Evolutionary conservation across 64 coral and sea anemone genomes (phyloP).

Genomic region (Catalaphyllia jardinei): DNA sequence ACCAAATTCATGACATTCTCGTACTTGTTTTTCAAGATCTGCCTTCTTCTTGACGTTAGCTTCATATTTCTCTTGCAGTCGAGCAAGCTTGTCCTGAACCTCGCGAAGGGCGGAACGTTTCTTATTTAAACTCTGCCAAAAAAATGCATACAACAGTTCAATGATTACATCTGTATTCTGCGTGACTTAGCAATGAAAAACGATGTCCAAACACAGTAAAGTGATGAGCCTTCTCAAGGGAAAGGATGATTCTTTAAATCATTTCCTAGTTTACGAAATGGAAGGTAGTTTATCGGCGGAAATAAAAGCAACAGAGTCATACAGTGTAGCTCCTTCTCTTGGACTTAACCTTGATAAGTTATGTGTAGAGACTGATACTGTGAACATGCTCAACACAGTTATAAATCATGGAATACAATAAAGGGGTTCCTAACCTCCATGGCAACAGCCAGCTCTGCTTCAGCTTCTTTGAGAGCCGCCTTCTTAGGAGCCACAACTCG

Average conservation of each 20-base stretch:
- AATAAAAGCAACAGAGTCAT: too few relatives aligned
- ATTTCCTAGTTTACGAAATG: too few relatives aligned
- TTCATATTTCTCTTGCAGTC: constrained; percentile 97
- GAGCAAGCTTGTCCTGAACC: constrained; percentile 95
- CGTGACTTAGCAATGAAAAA: too few relatives aligned
- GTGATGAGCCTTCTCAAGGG: too few relatives aligned
- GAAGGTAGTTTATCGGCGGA: too few relatives aligned
- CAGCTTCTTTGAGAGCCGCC: constrained; percentile 85
- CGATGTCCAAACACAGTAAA: too few relatives aligned
- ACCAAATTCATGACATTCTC: background rate
- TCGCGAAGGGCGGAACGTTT: constrained; percentile 92
- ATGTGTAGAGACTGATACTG: too few relatives aligned
- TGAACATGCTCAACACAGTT: background rate
- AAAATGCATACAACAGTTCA: background rate
- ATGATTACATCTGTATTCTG: background rate
- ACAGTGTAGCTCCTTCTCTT: too few relatives aligned
- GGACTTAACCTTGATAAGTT: too few relatives aligned
- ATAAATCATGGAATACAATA: background rate
- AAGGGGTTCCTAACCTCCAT: constrained; percentile 74
- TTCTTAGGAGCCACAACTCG: constrained; percentile 96
- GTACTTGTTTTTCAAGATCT: constrained; percentile 97
- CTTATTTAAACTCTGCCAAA: constrained; percentile 81
- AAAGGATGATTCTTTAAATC: too few relatives aligned
- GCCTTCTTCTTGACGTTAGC: constrained; percentile 96
- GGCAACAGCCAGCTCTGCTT: constrained; percentile 87